phyloP scores from a whole-genome alignment of 92 coral and sea anemone genomes.

The Umimayanthus kanabou region DNA sequence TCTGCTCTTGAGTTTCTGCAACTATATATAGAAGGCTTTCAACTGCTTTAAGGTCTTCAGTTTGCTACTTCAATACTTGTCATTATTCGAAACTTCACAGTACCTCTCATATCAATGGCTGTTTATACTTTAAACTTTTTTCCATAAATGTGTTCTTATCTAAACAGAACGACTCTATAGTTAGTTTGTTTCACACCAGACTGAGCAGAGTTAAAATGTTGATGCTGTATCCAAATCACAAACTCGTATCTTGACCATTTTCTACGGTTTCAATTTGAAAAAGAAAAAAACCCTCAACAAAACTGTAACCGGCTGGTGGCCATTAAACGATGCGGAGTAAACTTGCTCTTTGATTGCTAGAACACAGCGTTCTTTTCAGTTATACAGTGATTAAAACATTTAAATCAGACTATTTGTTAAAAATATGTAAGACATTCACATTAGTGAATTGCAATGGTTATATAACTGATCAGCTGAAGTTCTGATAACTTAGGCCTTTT shows the following conservation, averaged over 20 bases:
- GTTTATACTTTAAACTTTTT: background rate
- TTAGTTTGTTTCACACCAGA: no score
- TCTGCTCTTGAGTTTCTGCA: no score
- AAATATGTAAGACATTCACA: slow-evolving; percentile 2
- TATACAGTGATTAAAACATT: background rate
- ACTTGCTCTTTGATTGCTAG: background rate
- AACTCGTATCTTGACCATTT: background rate
- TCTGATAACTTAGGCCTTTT: slow-evolving; percentile 18
- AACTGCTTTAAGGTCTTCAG: background rate
- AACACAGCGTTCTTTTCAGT: background rate
- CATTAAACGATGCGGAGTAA: background rate
- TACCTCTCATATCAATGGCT: background rate
- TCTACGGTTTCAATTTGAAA: background rate
- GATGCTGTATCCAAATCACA: no score
- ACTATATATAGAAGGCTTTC: background rate
- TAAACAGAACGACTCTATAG: no score
- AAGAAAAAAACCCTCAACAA: background rate
- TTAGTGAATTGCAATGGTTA: background rate
- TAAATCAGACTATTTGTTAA: background rate
- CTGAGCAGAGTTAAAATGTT: no score
- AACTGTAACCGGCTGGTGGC: background rate
- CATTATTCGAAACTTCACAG: no score
- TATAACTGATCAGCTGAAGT: slow-evolving; percentile 18
- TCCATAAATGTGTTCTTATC: no score
- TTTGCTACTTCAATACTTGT: background rate